phyloP scores from a whole-genome alignment of 2,888 invertebrate species.

The Anorthoa munda region DNA sequence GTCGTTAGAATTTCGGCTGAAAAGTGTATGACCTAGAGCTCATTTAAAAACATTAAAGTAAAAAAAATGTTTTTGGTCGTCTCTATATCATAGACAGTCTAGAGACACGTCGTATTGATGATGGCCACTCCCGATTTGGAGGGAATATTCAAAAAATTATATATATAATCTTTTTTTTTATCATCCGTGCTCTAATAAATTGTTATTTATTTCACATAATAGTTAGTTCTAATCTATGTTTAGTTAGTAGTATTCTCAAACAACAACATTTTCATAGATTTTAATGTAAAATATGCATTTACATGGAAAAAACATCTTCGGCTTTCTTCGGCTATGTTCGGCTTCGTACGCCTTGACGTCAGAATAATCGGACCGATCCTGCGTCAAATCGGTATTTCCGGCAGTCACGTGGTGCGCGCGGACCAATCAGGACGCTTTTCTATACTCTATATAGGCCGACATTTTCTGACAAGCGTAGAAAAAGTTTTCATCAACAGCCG shows the following conservation, averaged over 20 bases:
- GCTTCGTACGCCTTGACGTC: constrained; percentile 87
- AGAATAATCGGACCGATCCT: constrained; percentile 86
- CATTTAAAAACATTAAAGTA: constrained; percentile 42
- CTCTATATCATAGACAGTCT: constrained; percentile 78
- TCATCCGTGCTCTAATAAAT: neutral
- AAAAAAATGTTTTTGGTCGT: constrained; percentile 72
- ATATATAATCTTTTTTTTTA: constrained; percentile 45
- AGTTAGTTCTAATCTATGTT: neutral
- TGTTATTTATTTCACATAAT: neutral
- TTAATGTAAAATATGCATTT: constrained; percentile 60
- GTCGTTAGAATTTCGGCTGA: neutral
- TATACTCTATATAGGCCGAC: constrained; percentile 89
- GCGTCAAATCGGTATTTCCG: constrained; percentile 88
- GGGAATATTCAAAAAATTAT: constrained; percentile 81
- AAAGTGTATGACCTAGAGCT: neutral
- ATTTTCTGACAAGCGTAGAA: constrained; percentile 98
- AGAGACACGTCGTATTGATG: constrained; percentile 89
- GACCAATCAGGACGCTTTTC: constrained; percentile 84
- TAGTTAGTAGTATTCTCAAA: constrained; percentile 5
- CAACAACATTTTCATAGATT: constrained; percentile 6
- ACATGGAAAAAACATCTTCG: constrained; percentile 77
- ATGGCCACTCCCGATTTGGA: constrained; percentile 88
- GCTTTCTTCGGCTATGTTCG: constrained; percentile 80
- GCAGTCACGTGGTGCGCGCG: constrained; percentile 86
- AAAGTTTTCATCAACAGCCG: constrained; percentile 98